Conservation (phyloP, 1,140 invertebrate species). For the Tribolium madens region DNA sequence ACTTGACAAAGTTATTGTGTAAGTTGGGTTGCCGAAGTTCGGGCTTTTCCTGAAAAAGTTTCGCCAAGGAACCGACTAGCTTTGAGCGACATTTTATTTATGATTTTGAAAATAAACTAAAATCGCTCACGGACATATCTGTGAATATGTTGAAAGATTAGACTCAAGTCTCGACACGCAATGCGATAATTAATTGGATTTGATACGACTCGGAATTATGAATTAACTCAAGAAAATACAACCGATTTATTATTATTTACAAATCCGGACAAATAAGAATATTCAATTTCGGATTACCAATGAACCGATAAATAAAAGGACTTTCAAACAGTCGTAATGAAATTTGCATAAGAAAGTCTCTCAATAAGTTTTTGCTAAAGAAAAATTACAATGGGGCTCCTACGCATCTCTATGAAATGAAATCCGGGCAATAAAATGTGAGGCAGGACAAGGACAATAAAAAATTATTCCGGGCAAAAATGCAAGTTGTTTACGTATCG, state of each 20-base stretch:
- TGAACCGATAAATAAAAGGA: background rate
- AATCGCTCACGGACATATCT: constrained; percentile 4
- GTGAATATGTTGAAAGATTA: background rate
- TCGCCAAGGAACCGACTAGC: background rate
- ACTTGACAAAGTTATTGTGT: background rate
- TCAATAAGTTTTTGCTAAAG: background rate
- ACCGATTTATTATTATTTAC: no score
- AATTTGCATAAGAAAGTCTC: constrained; percentile 17
- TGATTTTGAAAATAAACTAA: constrained; percentile 6
- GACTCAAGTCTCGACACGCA: constrained; percentile 8
- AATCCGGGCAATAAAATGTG: background rate
- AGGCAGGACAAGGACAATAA: constrained; percentile 25
- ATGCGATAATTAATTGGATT: constrained; percentile 7
- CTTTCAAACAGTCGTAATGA: background rate
- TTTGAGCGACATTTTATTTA: background rate
- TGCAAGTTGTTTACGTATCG: no score
- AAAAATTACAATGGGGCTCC: background rate
- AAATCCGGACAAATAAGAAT: background rate
- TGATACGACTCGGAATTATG: background rate
- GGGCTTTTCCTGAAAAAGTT: background rate
- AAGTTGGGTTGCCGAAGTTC: constrained; percentile 8
- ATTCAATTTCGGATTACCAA: background rate
- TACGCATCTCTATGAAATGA: background rate
- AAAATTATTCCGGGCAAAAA: no score
- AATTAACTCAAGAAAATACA: background rate